phyloP scores from a whole-genome alignment of 2,113 vertebrate species.

The Dolichallabes microphthalmus region DNA sequence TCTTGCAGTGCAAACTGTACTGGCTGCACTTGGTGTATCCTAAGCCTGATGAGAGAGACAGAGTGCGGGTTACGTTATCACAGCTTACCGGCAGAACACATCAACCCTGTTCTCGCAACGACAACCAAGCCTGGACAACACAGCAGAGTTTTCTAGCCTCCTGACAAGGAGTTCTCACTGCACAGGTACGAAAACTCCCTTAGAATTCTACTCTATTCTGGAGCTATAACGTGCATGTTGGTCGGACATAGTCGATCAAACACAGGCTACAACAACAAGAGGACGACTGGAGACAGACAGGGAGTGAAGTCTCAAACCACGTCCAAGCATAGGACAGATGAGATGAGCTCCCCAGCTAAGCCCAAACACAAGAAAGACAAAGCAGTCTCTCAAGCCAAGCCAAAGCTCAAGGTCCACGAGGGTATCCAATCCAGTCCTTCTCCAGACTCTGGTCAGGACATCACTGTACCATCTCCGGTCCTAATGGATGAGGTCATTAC shows the following conservation, averaged over 20 bases:
- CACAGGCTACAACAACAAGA: background rate
- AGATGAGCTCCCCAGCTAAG: background rate
- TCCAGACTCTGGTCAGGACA: background rate
- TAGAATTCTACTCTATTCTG: background rate
- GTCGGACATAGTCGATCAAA: background rate
- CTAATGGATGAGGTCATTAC: background rate
- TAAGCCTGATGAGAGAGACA: background rate
- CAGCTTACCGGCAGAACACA: background rate
- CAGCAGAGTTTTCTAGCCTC: background rate
- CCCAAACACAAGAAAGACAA: background rate
- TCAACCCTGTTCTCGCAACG: background rate
- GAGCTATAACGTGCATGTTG: background rate
- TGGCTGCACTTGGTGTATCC: background rate
- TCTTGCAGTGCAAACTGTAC: constrained; percentile 1
- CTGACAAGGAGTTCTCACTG: background rate
- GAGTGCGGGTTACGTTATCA: background rate
- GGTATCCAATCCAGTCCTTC: background rate
- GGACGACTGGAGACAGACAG: background rate
- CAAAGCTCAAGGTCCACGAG: background rate
- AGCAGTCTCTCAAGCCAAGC: background rate
- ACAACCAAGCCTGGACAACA: background rate
- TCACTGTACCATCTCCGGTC: background rate
- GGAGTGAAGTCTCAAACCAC: constrained; percentile 5
- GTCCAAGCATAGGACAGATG: background rate
- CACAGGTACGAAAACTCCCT: background rate